Conservation (phyloP, 30 jellyfish, hydroid and myxozoan genomes). For the Chironex yamaguchii region DNA sequence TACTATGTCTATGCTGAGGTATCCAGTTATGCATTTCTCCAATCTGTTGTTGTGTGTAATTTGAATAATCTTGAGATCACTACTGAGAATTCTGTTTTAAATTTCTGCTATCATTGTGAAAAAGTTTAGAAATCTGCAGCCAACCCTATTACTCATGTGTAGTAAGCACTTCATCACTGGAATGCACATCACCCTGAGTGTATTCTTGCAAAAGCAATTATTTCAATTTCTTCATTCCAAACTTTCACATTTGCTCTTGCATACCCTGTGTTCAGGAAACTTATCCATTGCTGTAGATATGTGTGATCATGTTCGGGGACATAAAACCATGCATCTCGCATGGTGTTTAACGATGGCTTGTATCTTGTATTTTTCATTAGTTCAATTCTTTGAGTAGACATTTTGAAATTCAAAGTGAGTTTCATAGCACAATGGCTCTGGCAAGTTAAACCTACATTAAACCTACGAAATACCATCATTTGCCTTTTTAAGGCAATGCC, state of each 20-base stretch:
- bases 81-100: not conserved
- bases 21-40: conserved; percentile 2
- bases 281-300: conserved; percentile 19
- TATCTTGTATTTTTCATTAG: too few species aligned
- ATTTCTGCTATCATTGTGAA: too few species aligned
- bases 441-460: not conserved
- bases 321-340: conserved; percentile 53
- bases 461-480: not conserved
- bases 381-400: not conserved
- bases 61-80: not conserved
- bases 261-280: conserved; percentile 30
- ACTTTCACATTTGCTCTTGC: conserved; percentile 14
- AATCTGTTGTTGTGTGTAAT: not conserved
- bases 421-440: not conserved
- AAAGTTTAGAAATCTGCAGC: too few species aligned
- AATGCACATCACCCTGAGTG: too few species aligned
- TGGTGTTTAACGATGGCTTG: conserved; percentile 65
- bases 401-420: conserved; percentile 7
- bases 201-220: not conserved
- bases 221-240: too few species aligned
- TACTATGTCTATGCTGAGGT: not conserved
- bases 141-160: not conserved
- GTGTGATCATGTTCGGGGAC: conserved; percentile 29
- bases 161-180: too few species aligned
- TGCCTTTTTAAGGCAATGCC: conserved; percentile 2